phyloP scores from a whole-genome alignment of 2,113 vertebrate species.

The Rhinopomastus cyanomelas region DNA sequence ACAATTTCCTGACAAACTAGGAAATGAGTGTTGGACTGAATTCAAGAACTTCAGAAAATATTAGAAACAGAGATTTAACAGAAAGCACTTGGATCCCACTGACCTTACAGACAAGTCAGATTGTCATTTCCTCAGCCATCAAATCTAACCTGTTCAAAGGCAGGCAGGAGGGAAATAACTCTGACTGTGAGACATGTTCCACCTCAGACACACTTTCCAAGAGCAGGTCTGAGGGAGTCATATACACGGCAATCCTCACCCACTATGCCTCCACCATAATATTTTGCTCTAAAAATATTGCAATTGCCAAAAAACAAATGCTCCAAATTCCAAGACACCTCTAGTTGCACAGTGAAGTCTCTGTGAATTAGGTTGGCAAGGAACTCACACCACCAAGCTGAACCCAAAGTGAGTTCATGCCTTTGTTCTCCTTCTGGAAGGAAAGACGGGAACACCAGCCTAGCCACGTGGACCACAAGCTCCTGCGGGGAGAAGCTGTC shows the following conservation, averaged over 20 bases:
- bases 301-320: background rate
- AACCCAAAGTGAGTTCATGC: background rate
- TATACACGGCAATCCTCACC: background rate
- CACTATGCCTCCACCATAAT: background rate
- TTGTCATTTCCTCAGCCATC: conserved; percentile 43
- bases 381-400: background rate
- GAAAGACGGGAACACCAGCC: background rate
- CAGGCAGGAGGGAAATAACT: background rate
- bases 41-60: conserved; percentile 68
- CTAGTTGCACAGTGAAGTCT: background rate
- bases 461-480: accelerated
- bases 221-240: background rate
- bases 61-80: conserved; percentile 68
- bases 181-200: background rate
- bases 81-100: conserved; percentile 51
- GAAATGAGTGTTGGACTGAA: conserved; percentile 68
- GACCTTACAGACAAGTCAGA: conserved; percentile 38
- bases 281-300: background rate
- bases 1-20: conserved; percentile 75
- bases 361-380: background rate
- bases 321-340: background rate
- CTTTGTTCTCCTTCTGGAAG: background rate
- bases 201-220: background rate
- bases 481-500: background rate
- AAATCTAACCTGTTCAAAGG: background rate